These are phyloP conservation scores for Mellivora capensis DNA, from an alignment of 2,113 vertebrate species.

Conservation along the genomic window DNA sequence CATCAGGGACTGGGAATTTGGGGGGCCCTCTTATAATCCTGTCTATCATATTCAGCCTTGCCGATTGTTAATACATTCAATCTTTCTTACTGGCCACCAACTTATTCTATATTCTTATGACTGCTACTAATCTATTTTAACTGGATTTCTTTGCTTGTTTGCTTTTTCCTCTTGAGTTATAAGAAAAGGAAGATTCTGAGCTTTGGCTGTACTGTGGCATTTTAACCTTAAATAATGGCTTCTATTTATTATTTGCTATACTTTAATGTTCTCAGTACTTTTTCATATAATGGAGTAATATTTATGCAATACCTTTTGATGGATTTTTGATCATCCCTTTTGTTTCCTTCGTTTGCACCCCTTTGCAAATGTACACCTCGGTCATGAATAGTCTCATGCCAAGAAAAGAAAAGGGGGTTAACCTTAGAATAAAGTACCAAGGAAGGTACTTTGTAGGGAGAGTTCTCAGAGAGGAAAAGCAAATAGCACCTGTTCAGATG, in stretches of 20 bases:
- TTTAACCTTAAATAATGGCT: neutral
- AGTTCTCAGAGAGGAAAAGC: neutral
- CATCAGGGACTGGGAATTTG: fast-evolving
- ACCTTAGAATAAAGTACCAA: neutral
- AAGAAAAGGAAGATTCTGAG: neutral
- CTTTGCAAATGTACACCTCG: neutral
- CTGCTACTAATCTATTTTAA: neutral
- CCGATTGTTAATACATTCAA: neutral
- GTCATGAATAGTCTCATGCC: neutral
- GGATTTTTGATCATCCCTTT: neutral
- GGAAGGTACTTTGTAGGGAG: neutral
- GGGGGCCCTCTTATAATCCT: neutral
- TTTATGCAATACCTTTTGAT: neutral
- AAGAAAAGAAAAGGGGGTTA: neutral
- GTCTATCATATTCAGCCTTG: neutral
- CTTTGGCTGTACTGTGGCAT: neutral
- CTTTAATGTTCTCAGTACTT: neutral
- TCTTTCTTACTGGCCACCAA: neutral
- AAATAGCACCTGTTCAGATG: neutral
- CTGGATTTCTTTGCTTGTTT: neutral
- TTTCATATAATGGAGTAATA: neutral
- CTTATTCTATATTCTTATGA: neutral
- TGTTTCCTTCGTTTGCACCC: neutral
- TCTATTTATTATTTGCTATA: neutral
- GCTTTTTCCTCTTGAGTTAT: neutral